These are phyloP conservation scores for Anguilla megastoma DNA, from an alignment of 2,797 vertebrate species.

Conservation along the genomic window DNA sequence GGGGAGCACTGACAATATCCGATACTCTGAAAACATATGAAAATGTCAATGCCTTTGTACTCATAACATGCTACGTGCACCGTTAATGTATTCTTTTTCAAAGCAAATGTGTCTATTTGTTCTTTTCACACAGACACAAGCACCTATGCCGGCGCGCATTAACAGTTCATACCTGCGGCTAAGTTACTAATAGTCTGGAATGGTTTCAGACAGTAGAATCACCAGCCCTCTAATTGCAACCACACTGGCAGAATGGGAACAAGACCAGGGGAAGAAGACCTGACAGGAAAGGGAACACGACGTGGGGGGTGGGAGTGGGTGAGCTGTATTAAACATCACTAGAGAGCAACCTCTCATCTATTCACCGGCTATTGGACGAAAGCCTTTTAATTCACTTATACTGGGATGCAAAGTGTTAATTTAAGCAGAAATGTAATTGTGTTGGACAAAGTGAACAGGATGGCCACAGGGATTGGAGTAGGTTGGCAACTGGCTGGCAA, in stretches of 20 bases:
- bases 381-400: neutral
- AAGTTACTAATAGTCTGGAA: constrained; percentile 4
- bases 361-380: neutral
- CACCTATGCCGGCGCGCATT: neutral
- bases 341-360: neutral
- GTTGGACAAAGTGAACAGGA: neutral
- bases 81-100: neutral
- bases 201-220: neutral
- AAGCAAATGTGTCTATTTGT: neutral
- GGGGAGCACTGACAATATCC: neutral
- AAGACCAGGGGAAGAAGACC: neutral
- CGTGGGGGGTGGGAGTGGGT: neutral
- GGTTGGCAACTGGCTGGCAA: neutral
- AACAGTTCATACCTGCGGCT: neutral
- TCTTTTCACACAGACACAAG: neutral
- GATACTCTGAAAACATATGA: neutral
- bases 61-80: neutral
- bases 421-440: neutral
- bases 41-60: neutral
- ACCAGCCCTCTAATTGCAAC: constrained; percentile 19
- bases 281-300: neutral
- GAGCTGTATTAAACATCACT: neutral
- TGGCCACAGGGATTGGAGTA: neutral
- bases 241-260: constrained; percentile 9
- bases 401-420: neutral